These are phyloP conservation scores for Ptychodera flava DNA, from an alignment of 35 echinoderm and acorn worm genomes.

Conservation along the genomic window DNA sequence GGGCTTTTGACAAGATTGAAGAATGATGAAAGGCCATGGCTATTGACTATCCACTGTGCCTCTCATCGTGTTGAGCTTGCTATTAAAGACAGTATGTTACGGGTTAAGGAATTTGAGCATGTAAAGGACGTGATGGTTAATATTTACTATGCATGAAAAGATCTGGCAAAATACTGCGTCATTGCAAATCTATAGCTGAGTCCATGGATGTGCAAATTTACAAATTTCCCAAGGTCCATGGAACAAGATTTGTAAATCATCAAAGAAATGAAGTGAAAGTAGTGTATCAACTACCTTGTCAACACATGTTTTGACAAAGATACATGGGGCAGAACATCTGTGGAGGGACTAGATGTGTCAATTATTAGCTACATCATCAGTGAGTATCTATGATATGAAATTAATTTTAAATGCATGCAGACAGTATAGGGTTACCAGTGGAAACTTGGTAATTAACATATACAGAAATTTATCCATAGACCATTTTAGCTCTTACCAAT, in stretches of 20 bases:
- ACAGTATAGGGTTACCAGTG: too few relatives aligned
- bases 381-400: too few relatives aligned
- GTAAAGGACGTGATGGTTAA: conserved; percentile 34
- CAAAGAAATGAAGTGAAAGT: conserved; percentile 12
- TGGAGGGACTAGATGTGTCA: too few relatives aligned
- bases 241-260: conserved; percentile 25
- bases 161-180: conserved; percentile 11
- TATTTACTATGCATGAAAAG: conserved; percentile 12
- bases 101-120: conserved; percentile 21
- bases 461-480: too few relatives aligned
- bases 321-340: too few relatives aligned
- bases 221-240: conserved; percentile 31
- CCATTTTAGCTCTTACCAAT: too few relatives aligned
- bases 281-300: not conserved
- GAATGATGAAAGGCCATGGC: conserved; percentile 37
- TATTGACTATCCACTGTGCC: conserved; percentile 49
- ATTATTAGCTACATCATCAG: too few relatives aligned
- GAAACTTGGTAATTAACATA: too few relatives aligned
- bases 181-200: conserved; percentile 16
- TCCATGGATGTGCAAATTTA: conserved; percentile 13
- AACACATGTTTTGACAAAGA: too few relatives aligned
- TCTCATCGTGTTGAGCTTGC: conserved; percentile 41
- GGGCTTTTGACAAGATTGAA: conserved; percentile 38
- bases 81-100: conserved; percentile 43
- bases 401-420: too few relatives aligned